These are phyloP conservation scores for Synanthedon tipuliformis DNA, from an alignment of 2,888 invertebrate species.

Conservation along the genomic window DNA sequence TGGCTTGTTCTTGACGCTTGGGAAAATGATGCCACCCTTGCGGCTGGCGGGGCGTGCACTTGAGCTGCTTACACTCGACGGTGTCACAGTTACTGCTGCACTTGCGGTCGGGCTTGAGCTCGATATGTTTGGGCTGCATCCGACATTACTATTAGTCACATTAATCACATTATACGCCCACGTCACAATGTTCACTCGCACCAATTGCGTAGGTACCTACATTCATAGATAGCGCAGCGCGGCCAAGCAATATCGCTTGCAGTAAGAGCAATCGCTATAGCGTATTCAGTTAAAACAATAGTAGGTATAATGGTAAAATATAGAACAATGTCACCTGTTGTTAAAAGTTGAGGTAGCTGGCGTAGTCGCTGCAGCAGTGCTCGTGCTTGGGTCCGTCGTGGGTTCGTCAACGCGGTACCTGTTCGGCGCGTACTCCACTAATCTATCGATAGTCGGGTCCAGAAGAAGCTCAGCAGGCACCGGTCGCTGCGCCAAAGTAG, in stretches of 20 bases:
- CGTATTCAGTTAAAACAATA: constrained; percentile 1
- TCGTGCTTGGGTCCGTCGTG: constrained; percentile 45
- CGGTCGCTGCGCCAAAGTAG: constrained; percentile 80
- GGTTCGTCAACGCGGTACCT: constrained; percentile 69
- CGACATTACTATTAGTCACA: constrained; percentile 50
- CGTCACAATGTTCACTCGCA: neutral
- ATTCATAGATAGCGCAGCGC: constrained; percentile 18
- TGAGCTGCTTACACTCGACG: constrained; percentile 32
- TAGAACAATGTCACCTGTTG: constrained; percentile 58
- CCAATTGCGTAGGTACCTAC: constrained; percentile 5
- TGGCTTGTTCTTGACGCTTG: constrained; percentile 91
- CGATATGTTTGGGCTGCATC: constrained; percentile 56
- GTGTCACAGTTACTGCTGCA: constrained; percentile 43
- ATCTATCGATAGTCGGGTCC: constrained; percentile 79
- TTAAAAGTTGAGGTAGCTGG: constrained; percentile 28
- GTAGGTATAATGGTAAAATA: constrained; percentile 13
- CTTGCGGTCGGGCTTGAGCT: constrained; percentile 32
- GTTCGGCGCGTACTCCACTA: constrained; percentile 82
- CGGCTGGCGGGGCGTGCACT: constrained; percentile 64
- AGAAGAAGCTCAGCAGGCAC: constrained; percentile 78
- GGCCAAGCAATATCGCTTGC: constrained; percentile 18
- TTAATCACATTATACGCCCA: constrained; percentile 28
- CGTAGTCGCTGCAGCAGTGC: constrained; percentile 41
- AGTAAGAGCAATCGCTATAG: constrained; percentile 20
- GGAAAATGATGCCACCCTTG: constrained; percentile 89